Conservation (phyloP, 2,888 invertebrate genomes). For the Acronicta leporina region DNA sequence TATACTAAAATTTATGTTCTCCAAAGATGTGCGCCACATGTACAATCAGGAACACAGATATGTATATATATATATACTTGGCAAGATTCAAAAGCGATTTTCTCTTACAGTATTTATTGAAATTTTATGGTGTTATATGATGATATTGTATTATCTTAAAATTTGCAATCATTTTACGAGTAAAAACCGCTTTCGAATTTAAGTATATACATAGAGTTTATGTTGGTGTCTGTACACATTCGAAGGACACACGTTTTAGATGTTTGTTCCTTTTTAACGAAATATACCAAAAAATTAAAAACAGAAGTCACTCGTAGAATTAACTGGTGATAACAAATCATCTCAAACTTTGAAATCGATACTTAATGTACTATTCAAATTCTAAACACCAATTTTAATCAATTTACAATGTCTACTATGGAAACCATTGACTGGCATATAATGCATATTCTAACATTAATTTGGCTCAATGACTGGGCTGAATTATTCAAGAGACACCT, state of each 20-base stretch:
- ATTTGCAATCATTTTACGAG: no score
- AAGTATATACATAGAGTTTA: no score
- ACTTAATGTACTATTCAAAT: conserved; percentile 47
- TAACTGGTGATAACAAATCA: conserved; percentile 33
- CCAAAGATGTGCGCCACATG: conserved; percentile 53
- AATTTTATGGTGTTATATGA: no score
- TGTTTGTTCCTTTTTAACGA: conserved; percentile 50
- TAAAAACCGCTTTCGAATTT: no score
- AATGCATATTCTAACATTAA: conserved; percentile 33
- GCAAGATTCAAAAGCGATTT: no score
- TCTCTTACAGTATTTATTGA: no score
- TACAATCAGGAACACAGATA: no score
- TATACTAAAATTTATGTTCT: conserved; percentile 66
- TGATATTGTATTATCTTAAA: no score
- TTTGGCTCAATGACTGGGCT: conserved; percentile 53
- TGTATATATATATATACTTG: no score
- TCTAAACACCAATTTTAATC: conserved; percentile 51
- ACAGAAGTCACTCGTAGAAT: conserved; percentile 45
- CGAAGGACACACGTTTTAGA: conserved; percentile 42
- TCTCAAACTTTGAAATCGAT: conserved; percentile 34
- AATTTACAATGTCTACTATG: conserved; percentile 38
- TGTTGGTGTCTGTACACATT: no score
- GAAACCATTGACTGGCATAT: conserved; percentile 29
- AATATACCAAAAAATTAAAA: conserved; percentile 45
- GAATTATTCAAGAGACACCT: conserved; percentile 20